Percentiles rank a stretch among this genome's conserved stretches.
Evolutionary conservation across 2,888 invertebrate genomes (phyloP).

Genomic region (Xiphydria camelus): DNA sequence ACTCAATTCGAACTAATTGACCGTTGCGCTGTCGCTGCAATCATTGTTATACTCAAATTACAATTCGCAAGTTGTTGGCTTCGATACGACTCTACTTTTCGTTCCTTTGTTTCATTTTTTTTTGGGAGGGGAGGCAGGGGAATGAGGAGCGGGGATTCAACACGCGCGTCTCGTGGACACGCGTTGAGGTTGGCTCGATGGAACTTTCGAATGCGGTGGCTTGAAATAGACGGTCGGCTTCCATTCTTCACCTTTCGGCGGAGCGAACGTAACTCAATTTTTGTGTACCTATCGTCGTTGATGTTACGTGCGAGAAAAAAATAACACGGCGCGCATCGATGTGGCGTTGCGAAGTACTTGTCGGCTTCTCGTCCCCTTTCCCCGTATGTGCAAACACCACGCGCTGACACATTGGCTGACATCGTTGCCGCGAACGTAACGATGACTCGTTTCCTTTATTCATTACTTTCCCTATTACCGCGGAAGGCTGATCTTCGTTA

Average conservation of each 20-base stretch:
- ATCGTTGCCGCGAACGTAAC: neutral
- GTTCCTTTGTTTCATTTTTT: conserved; percentile 13
- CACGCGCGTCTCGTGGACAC: too few species aligned
- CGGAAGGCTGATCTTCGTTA: conserved; percentile 7
- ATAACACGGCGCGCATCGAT: conserved; percentile 13
- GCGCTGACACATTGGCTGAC: conserved; percentile 22
- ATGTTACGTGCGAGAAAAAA: too few species aligned
- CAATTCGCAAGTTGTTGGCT: conserved; percentile 3
- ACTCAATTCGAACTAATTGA: conserved; percentile 32
- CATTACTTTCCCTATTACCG: neutral
- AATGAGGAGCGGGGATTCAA: too few species aligned
- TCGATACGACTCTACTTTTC: conserved; percentile 4
- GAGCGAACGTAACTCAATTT: too few species aligned
- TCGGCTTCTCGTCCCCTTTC: too few species aligned
- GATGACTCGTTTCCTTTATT: conserved; percentile 1
- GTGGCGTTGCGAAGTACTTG: too few species aligned
- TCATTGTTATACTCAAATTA: conserved; percentile 8
- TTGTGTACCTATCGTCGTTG: too few species aligned
- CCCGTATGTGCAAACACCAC: conserved; percentile 21
- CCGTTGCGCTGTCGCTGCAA: conserved; percentile 21
- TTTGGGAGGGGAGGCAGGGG: too few species aligned
- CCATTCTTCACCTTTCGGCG: too few species aligned
- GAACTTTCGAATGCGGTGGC: conserved; percentile 10
- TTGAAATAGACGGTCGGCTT: too few species aligned
- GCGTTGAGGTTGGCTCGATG: conserved; percentile 4